Percentiles rank a stretch among this genome's conserved stretches.
Evolutionary conservation across 2,797 vertebrate genomes (phyloP).

Genomic region (Pipistrellus nathusii): DNA sequence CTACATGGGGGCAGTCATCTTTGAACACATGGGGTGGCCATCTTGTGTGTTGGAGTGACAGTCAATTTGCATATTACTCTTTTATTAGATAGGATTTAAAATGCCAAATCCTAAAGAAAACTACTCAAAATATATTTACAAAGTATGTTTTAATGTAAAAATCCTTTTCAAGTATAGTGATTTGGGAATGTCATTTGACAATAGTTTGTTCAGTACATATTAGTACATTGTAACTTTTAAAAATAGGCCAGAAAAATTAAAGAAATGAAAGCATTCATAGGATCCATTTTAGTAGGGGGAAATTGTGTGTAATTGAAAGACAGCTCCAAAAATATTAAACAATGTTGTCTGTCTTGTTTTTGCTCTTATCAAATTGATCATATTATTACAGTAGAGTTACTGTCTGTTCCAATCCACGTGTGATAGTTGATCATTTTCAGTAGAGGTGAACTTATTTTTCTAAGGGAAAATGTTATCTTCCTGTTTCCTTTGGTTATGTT

Average conservation of each 20-base stretch:
- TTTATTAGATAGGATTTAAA: neutral
- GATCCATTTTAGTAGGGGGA: neutral
- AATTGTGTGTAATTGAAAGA: neutral
- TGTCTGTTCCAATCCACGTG: neutral
- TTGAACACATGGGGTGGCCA: too few relatives aligned
- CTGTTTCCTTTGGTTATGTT: neutral
- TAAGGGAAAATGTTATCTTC: neutral
- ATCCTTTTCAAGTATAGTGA: constrained; percentile 2
- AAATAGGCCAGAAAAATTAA: constrained; percentile 22
- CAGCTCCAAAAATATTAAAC: neutral
- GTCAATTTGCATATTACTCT: too few relatives aligned
- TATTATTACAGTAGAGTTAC: neutral
- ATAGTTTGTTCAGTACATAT: neutral
- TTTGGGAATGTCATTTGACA: neutral
- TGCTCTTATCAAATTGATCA: neutral
- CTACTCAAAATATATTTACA: neutral
- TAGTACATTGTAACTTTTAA: neutral
- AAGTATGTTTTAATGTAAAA: constrained; percentile 14
- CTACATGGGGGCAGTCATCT: too few relatives aligned
- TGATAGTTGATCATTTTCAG: neutral
- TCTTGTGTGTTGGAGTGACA: too few relatives aligned
- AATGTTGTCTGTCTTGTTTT: neutral
- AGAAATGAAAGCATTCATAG: neutral
- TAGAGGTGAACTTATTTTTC: neutral
- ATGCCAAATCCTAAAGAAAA: constrained; percentile 20